Conservation (phyloP, 2,113 vertebrate genomes). For the Hemibagrus wyckioides region DNA sequence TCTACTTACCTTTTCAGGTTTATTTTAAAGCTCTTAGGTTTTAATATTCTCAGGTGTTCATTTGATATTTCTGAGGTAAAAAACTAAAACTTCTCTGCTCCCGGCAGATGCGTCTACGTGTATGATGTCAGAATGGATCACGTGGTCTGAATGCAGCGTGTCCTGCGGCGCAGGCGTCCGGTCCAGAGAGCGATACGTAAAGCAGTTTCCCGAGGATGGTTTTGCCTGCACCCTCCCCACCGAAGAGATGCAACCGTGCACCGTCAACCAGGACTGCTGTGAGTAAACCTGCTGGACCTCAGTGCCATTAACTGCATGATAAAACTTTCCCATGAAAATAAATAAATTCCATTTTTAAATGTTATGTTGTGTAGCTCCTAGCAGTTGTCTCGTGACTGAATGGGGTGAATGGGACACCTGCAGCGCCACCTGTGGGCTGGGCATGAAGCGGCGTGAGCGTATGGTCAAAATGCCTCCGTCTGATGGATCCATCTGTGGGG, state of each 20-base stretch:
- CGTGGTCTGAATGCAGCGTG: constrained; percentile 92
- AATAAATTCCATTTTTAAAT: neutral
- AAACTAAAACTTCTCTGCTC: too few species aligned
- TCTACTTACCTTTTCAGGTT: neutral
- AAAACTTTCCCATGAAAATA: too few species aligned
- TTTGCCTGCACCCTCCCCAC: constrained; percentile 90
- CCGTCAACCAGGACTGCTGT: constrained; percentile 95
- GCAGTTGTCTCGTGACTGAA: constrained; percentile 93
- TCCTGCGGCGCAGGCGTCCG: constrained; percentile 88
- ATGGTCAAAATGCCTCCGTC: constrained; percentile 95
- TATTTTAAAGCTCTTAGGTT: neutral
- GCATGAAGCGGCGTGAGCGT: constrained; percentile 89
- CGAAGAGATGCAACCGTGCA: constrained; percentile 89
- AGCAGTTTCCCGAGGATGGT: constrained; percentile 95
- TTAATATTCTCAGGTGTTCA: neutral
- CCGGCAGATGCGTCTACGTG: constrained; percentile 89
- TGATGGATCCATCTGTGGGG: constrained; percentile 90
- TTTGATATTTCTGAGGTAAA: neutral
- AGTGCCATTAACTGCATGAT: too few species aligned
- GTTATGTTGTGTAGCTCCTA: constrained; percentile 75
- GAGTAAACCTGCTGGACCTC: constrained; percentile 62
- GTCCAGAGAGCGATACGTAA: constrained; percentile 92
- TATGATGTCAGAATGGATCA: constrained; percentile 99
- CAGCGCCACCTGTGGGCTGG: constrained; percentile 93
- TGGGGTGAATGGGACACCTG: constrained; percentile 97